These are phyloP conservation scores for Lytechinus variegatus DNA, from an alignment of 35 echinoderm and acorn worm species.

Conservation along the genomic window DNA sequence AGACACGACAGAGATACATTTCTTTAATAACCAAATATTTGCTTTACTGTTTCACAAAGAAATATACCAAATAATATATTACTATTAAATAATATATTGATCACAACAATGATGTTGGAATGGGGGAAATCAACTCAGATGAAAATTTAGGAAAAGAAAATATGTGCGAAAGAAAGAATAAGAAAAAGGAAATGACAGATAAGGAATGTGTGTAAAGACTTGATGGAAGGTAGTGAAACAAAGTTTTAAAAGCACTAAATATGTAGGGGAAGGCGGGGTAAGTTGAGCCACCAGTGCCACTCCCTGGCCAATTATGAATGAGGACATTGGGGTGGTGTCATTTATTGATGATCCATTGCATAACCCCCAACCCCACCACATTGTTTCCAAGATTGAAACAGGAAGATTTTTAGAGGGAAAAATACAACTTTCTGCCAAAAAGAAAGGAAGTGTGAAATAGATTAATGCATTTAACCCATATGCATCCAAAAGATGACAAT, in stretches of 20 bases:
- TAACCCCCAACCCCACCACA: too few species aligned
- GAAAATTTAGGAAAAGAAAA: background rate
- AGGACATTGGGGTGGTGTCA: too few species aligned
- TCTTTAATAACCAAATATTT: background rate
- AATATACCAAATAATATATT: background rate
- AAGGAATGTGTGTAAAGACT: background rate
- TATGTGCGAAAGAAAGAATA: background rate
- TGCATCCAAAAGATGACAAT: too few species aligned
- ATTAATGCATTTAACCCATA: too few species aligned
- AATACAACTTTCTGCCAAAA: too few species aligned
- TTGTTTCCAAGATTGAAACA: too few species aligned
- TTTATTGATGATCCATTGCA: too few species aligned
- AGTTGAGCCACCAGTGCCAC: too few species aligned
- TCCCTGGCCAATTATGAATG: too few species aligned
- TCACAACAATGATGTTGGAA: background rate
- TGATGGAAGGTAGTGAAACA: background rate
- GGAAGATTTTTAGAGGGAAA: too few species aligned
- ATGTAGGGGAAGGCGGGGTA: too few species aligned
- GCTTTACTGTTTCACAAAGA: background rate
- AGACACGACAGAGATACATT: background rate
- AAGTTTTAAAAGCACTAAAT: background rate
- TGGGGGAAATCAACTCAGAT: background rate
- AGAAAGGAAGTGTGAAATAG: too few species aligned
- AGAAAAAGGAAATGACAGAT: background rate
- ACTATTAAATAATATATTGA: background rate